Percentiles rank a stretch among this genome's conserved stretches.
Evolutionary conservation across 2,113 vertebrate species (phyloP).

Genomic region (Malaclemys terrapin): DNA sequence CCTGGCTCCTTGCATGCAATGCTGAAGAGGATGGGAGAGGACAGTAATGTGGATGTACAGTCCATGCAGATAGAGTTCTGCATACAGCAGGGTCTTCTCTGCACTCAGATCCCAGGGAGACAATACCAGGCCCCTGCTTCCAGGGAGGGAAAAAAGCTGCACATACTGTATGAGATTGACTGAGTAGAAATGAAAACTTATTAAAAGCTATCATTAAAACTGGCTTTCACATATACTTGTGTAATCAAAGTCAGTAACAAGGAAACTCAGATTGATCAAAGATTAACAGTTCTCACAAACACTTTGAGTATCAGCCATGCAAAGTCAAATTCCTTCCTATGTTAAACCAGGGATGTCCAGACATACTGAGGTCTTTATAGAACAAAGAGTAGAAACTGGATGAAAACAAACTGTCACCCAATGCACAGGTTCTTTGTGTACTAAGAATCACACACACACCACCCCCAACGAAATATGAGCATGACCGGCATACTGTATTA

Average conservation of each 20-base stretch:
- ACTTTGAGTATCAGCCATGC: slow-evolving; percentile 18
- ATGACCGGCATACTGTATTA: background rate
- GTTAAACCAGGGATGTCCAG: slow-evolving; percentile 10
- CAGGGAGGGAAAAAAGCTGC: slow-evolving; percentile 40
- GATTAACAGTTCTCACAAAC: slow-evolving; percentile 65
- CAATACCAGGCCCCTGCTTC: slow-evolving; percentile 27
- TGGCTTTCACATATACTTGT: slow-evolving; percentile 59
- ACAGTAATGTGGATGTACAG: background rate
- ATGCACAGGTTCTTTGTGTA: background rate
- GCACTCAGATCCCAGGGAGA: background rate
- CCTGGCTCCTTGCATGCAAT: background rate
- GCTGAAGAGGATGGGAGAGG: background rate
- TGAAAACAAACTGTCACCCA: slow-evolving; percentile 14
- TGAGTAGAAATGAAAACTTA: slow-evolving; percentile 71
- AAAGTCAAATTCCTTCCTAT: slow-evolving; percentile 3
- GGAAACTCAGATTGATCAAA: slow-evolving; percentile 70
- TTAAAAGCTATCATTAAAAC: slow-evolving; percentile 79
- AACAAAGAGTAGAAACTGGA: background rate
- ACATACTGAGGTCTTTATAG: slow-evolving; percentile 1
- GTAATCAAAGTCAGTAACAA: slow-evolving; percentile 79
- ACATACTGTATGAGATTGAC: slow-evolving; percentile 43
- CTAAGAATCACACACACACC: background rate
- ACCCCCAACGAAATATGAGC: background rate
- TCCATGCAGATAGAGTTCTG: background rate
- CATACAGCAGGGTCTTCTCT: background rate